Evolutionary conservation across 2,797 vertebrate genomes (phyloP).

Genomic region (Pangasius krempfi): DNA sequence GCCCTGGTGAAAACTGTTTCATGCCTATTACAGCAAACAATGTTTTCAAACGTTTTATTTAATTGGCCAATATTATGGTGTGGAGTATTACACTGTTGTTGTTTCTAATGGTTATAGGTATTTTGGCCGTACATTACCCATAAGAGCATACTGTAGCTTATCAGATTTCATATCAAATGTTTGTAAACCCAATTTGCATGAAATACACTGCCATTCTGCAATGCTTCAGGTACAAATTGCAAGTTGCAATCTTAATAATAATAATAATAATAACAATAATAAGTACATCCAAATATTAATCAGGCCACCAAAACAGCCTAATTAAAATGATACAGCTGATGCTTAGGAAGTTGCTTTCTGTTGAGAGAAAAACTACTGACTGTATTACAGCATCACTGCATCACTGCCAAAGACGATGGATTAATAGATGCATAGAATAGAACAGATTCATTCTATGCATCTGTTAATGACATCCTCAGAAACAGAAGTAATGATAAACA

Average conservation of each 20-base stretch:
- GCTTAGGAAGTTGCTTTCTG: neutral
- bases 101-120: neutral
- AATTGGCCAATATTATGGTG: neutral
- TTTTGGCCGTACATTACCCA: neutral
- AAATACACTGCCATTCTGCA: constrained; percentile 10
- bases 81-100: neutral
- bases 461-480: neutral
- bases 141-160: constrained; percentile 12
- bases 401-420: neutral
- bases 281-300: neutral
- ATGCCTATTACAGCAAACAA: neutral
- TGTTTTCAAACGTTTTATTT: neutral
- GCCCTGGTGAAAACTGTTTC: neutral
- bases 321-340: constrained; percentile 12
- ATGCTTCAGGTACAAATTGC: constrained; percentile 12
- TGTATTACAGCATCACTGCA: constrained; percentile 1
- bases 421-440: neutral
- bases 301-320: neutral
- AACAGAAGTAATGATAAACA: neutral
- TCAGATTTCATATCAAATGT: neutral
- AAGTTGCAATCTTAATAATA: neutral
- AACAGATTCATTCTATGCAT: neutral
- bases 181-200: neutral
- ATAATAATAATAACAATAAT: neutral
- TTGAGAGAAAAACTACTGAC: neutral